Evolutionary conservation across 1,140 invertebrate species (phyloP), one percentile per base, ranked within the genome.

Genomic region (Diorhabda carinulata): DNA sequence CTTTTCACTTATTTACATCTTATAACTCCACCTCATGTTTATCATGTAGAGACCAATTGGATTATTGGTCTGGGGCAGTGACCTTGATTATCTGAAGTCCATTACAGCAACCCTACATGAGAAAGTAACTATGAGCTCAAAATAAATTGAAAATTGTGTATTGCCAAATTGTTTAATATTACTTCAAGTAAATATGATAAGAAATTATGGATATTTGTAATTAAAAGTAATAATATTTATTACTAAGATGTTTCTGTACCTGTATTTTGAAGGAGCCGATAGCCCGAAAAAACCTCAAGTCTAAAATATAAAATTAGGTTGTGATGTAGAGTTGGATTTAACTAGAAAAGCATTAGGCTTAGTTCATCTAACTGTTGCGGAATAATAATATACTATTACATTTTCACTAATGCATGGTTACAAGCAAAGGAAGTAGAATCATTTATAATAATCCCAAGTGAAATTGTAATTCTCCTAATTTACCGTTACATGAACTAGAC

Each of bases 291-390:
- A 71, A 81, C 76, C 80, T 80, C 79, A 80, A 77, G 75, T 81
- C 80, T 81, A 81, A 81, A 81, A 81, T 79, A 78, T 76, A 80
- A 81, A 81, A 81, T 80, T 76, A 81, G 77, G 77, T 76, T 74
- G 73, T 80, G 77, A 80, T 79, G 78, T 79, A 79, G 73, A 74
- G 25, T 25, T 25, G 25, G 25, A 25, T 25, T 25, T 25, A 25
- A 25, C 25, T 25, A 25, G 25, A 25, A 25, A 25, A 25, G 25
- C 25, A 25, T 25, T 25, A 25, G 25, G 25, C 25, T 25, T 25
- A 25, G 25, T 25, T 25, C 25, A 25, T 25, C 25, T 25, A 25
- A 25, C 25, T 25, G 25, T 25, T 25, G 25, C 25, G 25, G 25
- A 25, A 25, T 25, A 25, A 25, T 25, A 25, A 25, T 25, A 25